Evolutionary conservation across 1,140 invertebrate genomes (phyloP), one percentile per base, ranked within the genome.

Genomic region (Pseudomyrmex pallidus): DNA sequence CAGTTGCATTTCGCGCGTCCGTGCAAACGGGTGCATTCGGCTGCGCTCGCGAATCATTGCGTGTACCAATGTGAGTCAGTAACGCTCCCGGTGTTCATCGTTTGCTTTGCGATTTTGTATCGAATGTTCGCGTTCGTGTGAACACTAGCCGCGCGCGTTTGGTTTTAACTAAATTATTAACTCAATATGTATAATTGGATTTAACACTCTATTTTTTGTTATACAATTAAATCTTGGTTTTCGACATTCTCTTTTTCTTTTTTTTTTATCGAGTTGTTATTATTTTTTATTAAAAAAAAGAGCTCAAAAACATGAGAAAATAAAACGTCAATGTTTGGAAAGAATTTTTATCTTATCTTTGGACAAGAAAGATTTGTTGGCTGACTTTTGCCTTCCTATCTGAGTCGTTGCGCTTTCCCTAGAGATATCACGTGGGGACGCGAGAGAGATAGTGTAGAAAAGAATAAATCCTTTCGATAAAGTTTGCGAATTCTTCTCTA

Each of bases 1-100:
- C 89, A 90, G 87, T 90, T 83, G 86, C 88, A 86, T 83, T 85
- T 86, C 73, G 85, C 77, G 86, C 90, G 90, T 62, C 85, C 70
- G 25, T 62, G 61, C 52, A 62, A 56, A 54, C 86, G 85, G 54
- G 46, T 57, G 57, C 68, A 66, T 20, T 63, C 17, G 20, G n/a
- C 12, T 46, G 22, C 67, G 46, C 20, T 61, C 22, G 46, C 62
- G 15, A 25, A n/a, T 52, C 25, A 56, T 52, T n/a, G 52, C 73
- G 4, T 4, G 22, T 72, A 35, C 7, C 56, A 20, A 61, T 13
- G 10, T 25, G 56, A 46, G n/a, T 25, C 35, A 10, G 1, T 17
- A 15, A 52, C 74, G 13, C 46, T 35, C 7, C n/a, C 25, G 8
- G 15, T 35, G 62, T 63, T n/a, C 15, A 3, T n/a, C 73, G 22